phyloP scores from a whole-genome alignment of 2,888 invertebrate genomes.

The Quadroppia sp. region DNA sequence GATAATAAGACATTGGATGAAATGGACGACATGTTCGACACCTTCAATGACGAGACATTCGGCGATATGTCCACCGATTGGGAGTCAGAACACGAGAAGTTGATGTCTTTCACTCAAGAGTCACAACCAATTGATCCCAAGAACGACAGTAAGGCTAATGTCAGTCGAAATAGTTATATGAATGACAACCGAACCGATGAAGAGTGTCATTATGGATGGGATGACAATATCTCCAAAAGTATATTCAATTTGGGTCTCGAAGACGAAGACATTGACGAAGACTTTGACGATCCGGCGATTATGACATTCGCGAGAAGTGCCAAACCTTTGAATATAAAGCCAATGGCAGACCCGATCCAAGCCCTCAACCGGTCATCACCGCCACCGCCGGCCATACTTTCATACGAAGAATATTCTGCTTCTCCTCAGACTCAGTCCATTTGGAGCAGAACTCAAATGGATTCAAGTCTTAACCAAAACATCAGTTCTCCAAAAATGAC shows the following conservation, averaged over 20 bases:
- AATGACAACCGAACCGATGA: slow-evolving; percentile 15
- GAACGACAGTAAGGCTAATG: slow-evolving; percentile 43
- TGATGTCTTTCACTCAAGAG: slow-evolving; percentile 56
- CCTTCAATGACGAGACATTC: slow-evolving; percentile 87
- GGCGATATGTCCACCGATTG: slow-evolving; percentile 66
- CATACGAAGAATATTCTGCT: slow-evolving; percentile 45
- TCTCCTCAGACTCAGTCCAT: slow-evolving; percentile 47
- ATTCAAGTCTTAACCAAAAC: background rate
- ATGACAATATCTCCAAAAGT: slow-evolving; percentile 50
- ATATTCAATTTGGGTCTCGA: slow-evolving; percentile 52
- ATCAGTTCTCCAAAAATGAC: slow-evolving; percentile 26
- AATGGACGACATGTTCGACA: slow-evolving; percentile 77
- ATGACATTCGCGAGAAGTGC: slow-evolving; percentile 43
- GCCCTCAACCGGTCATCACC: background rate
- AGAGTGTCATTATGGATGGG: slow-evolving; percentile 30
- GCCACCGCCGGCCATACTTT: slow-evolving; percentile 34
- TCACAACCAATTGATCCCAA: slow-evolving; percentile 49
- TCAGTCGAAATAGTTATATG: slow-evolving; percentile 33
- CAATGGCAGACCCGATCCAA: background rate
- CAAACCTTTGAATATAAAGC: background rate
- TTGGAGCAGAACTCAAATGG: slow-evolving; percentile 44
- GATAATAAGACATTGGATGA: slow-evolving; percentile 19
- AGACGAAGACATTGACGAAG: slow-evolving; percentile 49
- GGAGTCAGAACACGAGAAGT: slow-evolving; percentile 65
- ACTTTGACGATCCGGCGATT: slow-evolving; percentile 49